Percentiles rank a stretch among this genome's conserved stretches.
Evolutionary conservation across 2,113 vertebrate genomes (phyloP).

Genomic region (Muntiacus muntjak): DNA sequence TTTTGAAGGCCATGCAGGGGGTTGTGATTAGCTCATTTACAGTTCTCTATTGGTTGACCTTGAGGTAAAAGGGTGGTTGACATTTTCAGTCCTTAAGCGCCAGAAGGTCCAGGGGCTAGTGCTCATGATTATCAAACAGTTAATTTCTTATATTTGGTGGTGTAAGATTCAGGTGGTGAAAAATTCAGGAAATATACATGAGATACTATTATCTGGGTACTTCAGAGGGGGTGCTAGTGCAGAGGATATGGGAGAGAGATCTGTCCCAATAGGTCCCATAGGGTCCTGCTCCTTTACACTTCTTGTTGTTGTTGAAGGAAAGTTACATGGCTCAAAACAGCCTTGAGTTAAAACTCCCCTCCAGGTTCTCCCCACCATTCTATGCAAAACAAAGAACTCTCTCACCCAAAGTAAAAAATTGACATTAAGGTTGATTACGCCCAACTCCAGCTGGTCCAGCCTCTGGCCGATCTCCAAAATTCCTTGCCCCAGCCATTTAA

Average conservation of each 20-base stretch:
- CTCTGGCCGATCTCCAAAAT: too few relatives aligned
- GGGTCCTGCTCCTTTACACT: neutral
- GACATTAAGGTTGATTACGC: too few relatives aligned
- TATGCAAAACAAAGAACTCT: too few relatives aligned
- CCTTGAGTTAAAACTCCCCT: too few relatives aligned
- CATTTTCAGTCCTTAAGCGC: neutral
- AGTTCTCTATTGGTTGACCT: neutral
- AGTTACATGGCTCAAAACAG: too few relatives aligned
- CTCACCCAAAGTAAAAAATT: too few relatives aligned
- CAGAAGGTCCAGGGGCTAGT: neutral
- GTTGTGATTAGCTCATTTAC: neutral
- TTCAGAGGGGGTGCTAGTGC: neutral
- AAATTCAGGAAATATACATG: neutral
- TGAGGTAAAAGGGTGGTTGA: neutral
- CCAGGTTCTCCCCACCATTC: too few relatives aligned
- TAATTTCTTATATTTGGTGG: neutral
- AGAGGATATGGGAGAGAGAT: neutral
- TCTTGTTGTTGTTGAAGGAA: neutral
- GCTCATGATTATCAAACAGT: neutral
- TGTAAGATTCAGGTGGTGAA: neutral
- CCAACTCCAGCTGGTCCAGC: too few relatives aligned
- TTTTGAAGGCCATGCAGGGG: rapidly evolving
- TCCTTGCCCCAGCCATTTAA: too few relatives aligned
- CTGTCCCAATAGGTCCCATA: neutral
- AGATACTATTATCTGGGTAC: neutral